These are phyloP conservation scores for Phrynosoma blainvillii DNA, from an alignment of 2,113 vertebrate species.

Conservation along the genomic window DNA sequence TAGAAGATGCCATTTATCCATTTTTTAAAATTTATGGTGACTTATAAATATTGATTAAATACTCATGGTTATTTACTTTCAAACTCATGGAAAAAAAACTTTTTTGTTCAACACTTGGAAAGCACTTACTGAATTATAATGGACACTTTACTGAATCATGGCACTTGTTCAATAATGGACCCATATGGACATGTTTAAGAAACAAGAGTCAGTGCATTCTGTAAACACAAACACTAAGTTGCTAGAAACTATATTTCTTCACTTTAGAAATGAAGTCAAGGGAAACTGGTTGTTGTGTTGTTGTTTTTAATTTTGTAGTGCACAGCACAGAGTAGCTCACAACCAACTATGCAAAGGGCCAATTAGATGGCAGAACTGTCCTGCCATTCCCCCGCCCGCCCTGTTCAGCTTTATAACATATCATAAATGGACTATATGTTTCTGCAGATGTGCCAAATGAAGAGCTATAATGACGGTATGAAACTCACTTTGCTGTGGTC, in stretches of 20 bases:
- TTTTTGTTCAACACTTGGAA: neutral
- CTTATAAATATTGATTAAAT: neutral
- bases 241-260: neutral
- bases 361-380: neutral
- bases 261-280: neutral
- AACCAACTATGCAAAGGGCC: neutral
- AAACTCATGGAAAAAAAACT: neutral
- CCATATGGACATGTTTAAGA: neutral
- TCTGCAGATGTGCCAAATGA: neutral
- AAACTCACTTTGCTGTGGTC: conserved; percentile 89
- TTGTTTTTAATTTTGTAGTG: neutral
- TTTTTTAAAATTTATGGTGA: neutral
- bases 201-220: neutral
- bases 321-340: neutral
- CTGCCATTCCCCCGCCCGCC: too few species aligned
- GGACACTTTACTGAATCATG: neutral
- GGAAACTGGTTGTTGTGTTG: neutral
- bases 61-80: neutral
- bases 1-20: neutral
- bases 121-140: neutral
- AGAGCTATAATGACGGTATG: neutral
- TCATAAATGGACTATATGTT: neutral
- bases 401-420: too few species aligned
- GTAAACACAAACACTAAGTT: neutral
- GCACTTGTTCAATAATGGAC: neutral